Percentiles rank a stretch among this genome's conserved stretches.
Evolutionary conservation across 2,888 invertebrate species (phyloP).

Genomic region (Ophion ventricosus): DNA sequence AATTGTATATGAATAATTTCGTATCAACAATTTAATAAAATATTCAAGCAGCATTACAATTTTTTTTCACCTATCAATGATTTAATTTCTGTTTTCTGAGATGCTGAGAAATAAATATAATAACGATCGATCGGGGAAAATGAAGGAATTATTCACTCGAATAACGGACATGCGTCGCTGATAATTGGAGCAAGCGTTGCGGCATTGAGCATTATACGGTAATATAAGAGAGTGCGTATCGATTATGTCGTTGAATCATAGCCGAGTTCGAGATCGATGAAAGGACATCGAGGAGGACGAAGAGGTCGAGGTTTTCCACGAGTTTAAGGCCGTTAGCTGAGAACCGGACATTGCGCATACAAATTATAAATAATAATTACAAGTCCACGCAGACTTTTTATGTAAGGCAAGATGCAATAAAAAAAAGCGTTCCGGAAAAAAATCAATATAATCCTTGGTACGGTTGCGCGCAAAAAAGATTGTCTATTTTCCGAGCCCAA

Average conservation of each 20-base stretch:
- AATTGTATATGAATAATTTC: no score
- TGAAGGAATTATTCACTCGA: slow-evolving; percentile 18
- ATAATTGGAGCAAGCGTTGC: slow-evolving; percentile 66
- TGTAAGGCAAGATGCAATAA: not conserved
- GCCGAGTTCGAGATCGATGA: slow-evolving; percentile 58
- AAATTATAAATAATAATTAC: slow-evolving; percentile 24
- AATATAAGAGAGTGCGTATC: slow-evolving; percentile 59
- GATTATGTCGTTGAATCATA: slow-evolving; percentile 53
- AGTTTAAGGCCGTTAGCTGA: slow-evolving; percentile 56
- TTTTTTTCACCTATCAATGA: not conserved
- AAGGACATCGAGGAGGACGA: not conserved
- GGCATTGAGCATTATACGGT: slow-evolving; percentile 56
- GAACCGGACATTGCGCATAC: slow-evolving; percentile 22
- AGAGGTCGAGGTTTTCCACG: slow-evolving; percentile 56
- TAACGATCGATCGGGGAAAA: slow-evolving; percentile 6
- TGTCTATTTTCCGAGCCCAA: not conserved
- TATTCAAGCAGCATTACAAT: not conserved
- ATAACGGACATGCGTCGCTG: slow-evolving; percentile 63
- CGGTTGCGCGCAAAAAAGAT: not conserved
- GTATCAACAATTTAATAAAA: no score
- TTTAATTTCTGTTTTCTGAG: slow-evolving; percentile 42
- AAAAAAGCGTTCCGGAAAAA: not conserved
- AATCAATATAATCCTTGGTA: not conserved
- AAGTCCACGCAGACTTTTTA: not conserved
- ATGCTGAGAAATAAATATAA: not conserved